A percentile compares a stretch with the other conserved stretches of the same genome.
These are phyloP conservation scores for Hoplostethus atlanticus DNA, from an alignment of 2,797 vertebrate species.

Conservation along the genomic window DNA sequence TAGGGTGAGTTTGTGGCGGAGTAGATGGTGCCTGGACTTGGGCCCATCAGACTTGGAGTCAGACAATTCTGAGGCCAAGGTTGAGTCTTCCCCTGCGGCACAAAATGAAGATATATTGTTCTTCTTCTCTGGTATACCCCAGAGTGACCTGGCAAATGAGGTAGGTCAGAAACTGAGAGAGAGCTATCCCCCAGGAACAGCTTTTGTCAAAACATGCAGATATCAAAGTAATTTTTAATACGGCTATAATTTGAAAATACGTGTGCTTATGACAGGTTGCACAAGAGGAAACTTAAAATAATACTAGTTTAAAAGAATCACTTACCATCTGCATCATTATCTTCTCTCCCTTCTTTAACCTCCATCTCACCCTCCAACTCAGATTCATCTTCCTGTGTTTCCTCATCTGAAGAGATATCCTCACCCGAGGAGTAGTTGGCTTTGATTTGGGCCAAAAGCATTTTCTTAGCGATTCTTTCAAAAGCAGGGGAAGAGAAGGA, in stretches of 20 bases:
- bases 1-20: conserved; percentile 89
- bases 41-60: conserved; percentile 76
- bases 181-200: background rate
- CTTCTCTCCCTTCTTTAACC: conserved; percentile 63
- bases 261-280: conserved; percentile 31
- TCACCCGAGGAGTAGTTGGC: conserved; percentile 91
- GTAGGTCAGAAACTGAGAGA: background rate
- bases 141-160: background rate
- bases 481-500: conserved; percentile 79
- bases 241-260: background rate
- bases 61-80: conserved; percentile 84
- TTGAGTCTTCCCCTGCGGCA: conserved; percentile 65
- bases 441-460: conserved; percentile 98
- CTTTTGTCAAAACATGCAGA: background rate
- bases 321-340: conserved; percentile 78
- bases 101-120: background rate
- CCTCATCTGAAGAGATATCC: conserved; percentile 89
- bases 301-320: conserved; percentile 1
- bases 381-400: conserved; percentile 79
- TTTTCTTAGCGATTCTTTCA: conserved; percentile 99
- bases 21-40: conserved; percentile 88
- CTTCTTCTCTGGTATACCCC: background rate
- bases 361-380: conserved; percentile 48
- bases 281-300: conserved; percentile 24
- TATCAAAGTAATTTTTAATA: background rate